Evolutionary conservation across 92 coral and sea anemone species (phyloP).

Genomic region (Epizoanthus rinbou): DNA sequence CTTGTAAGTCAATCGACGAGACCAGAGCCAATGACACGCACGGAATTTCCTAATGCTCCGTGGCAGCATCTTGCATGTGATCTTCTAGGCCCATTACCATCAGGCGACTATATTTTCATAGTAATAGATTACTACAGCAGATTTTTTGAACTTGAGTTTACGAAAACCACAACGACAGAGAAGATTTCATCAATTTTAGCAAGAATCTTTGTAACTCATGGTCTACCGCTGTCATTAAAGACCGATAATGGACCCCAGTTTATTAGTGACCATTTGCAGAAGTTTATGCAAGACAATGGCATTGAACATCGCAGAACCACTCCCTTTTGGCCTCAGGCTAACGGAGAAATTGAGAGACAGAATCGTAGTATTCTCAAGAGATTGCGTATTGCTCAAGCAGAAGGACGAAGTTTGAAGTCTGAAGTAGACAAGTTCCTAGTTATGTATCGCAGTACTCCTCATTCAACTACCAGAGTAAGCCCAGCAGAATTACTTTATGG

Average conservation of each 20-base stretch:
- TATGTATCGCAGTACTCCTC: slow-evolving; percentile 47
- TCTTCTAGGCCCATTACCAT: slow-evolving; percentile 39
- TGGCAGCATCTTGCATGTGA: slow-evolving; percentile 53
- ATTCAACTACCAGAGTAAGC: slow-evolving; percentile 35
- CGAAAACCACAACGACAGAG: slow-evolving; percentile 38
- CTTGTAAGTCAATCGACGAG: too few relatives aligned
- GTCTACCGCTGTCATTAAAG: slow-evolving; percentile 36
- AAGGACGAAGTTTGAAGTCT: slow-evolving; percentile 42
- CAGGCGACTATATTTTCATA: slow-evolving; percentile 49
- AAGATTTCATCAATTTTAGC: slow-evolving; percentile 39
- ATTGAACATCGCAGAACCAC: slow-evolving; percentile 60
- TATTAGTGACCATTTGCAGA: slow-evolving; percentile 33
- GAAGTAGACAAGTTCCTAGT: slow-evolving; percentile 35
- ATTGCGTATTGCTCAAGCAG: slow-evolving; percentile 59
- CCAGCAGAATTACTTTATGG: slow-evolving; percentile 26
- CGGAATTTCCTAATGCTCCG: slow-evolving; percentile 13
- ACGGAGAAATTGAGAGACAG: slow-evolving; percentile 55
- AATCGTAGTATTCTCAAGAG: slow-evolving; percentile 55
- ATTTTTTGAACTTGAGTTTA: slow-evolving; percentile 45
- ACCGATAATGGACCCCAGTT: slow-evolving; percentile 63
- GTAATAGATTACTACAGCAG: slow-evolving; percentile 52
- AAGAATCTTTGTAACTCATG: slow-evolving; percentile 55
- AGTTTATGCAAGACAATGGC: slow-evolving; percentile 48
- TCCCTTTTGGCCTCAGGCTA: slow-evolving; percentile 52
- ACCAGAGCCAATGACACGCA: too few relatives aligned